Base-by-base conservation (phyloP, 1,140 invertebrate species). In the Drosophila orena region DNA sequence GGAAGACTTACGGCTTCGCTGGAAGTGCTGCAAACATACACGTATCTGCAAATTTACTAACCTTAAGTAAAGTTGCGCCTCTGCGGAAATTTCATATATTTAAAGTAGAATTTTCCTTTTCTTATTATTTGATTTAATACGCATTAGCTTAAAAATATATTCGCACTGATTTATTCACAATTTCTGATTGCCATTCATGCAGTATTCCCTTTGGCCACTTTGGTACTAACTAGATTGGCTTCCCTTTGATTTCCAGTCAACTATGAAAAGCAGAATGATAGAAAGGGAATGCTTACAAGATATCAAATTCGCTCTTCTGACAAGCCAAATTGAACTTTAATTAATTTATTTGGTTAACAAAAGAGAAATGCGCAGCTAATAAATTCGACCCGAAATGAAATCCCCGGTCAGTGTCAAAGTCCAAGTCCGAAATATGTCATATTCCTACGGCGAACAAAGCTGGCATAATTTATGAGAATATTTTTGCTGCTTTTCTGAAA, bases 311-410 rank as follows among this genome's bases (percentile, higher is more conserved):
- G 71, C 71, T 70, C 70, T 59, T 79, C 54, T 83, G 83, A 83
- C 76, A 79, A 62, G 61, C 44, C 53, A 89, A 89, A 83, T 88
- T 83, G 66, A 83, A 73, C 38, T 62, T 79, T 89, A 89, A 88
- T 88, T 88, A 88, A 89, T 89, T 89, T 79, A 76, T 83, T 79
- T 83, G 53, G 15, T 35, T 55, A 66, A 56, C 47, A 61, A 81
- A 64, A 27, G 43, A 65, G 55, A 57, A 71, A 66, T 60, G 30
- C 22, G 30, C 22, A 22, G 30, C 60, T 47, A 64, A 66, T 66
- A 79, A 76, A 59, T 76, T 57, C 44, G 58, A 42, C 46, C 10
- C 10, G 42, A 65, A 77, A 50, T 6, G 43, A 69, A 62, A 70
- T 24, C 30, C 79, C 64, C 55, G 61, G 37, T 22, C 61, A 43